These are phyloP conservation scores for Dendrocopos noguchii DNA, from an alignment of 2,113 vertebrate species.

Conservation along the genomic window DNA sequence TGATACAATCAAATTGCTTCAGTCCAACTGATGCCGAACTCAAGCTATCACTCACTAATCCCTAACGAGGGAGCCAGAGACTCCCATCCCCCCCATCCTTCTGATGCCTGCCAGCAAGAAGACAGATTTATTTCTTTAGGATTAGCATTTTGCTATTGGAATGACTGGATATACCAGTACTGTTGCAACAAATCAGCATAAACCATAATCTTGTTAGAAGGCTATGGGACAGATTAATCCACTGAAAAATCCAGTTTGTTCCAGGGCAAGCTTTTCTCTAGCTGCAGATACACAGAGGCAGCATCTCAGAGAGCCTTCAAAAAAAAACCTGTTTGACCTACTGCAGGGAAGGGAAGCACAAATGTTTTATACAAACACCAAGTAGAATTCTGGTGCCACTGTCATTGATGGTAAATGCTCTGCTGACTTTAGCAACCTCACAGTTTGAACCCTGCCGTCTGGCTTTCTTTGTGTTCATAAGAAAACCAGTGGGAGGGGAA, in stretches of 20 bases:
- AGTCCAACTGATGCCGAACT: background rate
- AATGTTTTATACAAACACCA: conserved; percentile 30
- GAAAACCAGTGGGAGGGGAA: background rate
- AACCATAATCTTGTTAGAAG: conserved; percentile 60
- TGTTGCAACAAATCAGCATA: conserved; percentile 46
- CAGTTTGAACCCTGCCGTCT: background rate
- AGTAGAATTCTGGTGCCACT: background rate
- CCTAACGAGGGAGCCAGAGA: background rate
- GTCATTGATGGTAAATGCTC: background rate
- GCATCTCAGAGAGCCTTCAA: background rate
- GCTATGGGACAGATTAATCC: conserved; percentile 53
- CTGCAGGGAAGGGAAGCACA: background rate
- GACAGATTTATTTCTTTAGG: conserved; percentile 36
- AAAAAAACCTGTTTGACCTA: background rate
- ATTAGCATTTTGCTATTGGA: conserved; percentile 51
- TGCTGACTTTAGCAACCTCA: background rate
- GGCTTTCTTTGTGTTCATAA: background rate
- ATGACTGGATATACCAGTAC: conserved; percentile 41
- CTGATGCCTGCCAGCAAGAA: conserved; percentile 10
- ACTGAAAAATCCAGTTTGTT: conserved; percentile 51
- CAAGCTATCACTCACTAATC: background rate
- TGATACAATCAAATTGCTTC: conserved; percentile 31
- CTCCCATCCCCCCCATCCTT: background rate
- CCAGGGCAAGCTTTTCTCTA: conserved; percentile 6
- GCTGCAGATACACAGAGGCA: background rate